These are phyloP conservation scores for Neolamprologus tretocephalus DNA, from an alignment of 2,113 vertebrate species.

Conservation along the genomic window DNA sequence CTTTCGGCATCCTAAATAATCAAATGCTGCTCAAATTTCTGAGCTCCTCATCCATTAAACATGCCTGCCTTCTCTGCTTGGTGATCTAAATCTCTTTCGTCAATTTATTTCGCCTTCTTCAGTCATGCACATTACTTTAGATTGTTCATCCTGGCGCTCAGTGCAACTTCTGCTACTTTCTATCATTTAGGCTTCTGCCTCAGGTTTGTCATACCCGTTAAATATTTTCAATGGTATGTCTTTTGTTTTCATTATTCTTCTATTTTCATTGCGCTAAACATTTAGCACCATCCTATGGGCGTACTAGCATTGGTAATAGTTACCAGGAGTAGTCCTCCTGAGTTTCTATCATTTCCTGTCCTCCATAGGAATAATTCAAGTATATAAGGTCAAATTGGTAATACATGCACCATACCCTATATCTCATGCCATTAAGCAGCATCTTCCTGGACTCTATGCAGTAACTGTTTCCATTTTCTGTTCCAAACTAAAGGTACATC, in stretches of 20 bases:
- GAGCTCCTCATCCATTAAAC: not conserved
- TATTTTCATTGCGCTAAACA: not conserved
- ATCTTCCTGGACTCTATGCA: not conserved
- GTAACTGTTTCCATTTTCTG: not conserved
- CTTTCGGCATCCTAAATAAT: not conserved
- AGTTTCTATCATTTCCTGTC: not conserved
- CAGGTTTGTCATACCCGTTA: rapidly evolving
- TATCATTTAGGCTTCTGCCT: not conserved
- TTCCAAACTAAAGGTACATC: not conserved
- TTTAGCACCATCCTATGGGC: not conserved
- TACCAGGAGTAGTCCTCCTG: not conserved
- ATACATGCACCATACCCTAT: not conserved
- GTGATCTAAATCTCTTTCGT: not conserved
- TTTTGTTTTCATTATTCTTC: not conserved
- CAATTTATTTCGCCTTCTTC: not conserved
- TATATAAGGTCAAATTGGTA: not conserved
- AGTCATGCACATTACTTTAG: not conserved
- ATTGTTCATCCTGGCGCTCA: not conserved
- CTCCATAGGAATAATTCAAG: not conserved
- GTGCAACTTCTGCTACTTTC: not conserved
- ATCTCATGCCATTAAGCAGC: not conserved
- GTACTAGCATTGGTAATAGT: not conserved
- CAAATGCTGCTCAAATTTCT: not conserved
- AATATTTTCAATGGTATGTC: not conserved
- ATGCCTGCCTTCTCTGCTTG: not conserved